Conservation (phyloP, 2,888 invertebrate genomes). For the Sisyra nigra region DNA sequence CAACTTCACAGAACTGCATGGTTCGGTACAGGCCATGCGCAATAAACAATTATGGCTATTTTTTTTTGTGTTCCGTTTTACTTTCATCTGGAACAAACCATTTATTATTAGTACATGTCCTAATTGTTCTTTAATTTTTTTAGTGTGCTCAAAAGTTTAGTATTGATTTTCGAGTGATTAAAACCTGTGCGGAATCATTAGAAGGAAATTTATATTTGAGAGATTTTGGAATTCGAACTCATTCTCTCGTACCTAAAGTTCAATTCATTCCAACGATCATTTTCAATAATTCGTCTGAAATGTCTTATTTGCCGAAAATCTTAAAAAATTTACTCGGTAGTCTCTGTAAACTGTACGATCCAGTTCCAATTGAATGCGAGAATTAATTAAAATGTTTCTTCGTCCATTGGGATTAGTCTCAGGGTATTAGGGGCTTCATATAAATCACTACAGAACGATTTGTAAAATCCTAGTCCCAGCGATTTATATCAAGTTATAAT, state of each 20-base stretch:
- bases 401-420: not conserved
- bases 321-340: slow-evolving; percentile 58
- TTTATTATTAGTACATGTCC: no score
- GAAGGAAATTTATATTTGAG: slow-evolving; percentile 55
- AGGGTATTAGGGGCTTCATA: not conserved
- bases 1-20: no score
- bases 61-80: no score
- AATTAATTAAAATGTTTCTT: not conserved
- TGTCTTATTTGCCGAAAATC: slow-evolving; percentile 46
- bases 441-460: not conserved
- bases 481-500: not conserved
- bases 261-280: slow-evolving; percentile 68
- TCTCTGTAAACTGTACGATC: slow-evolving; percentile 36
- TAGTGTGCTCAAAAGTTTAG: slow-evolving; percentile 50
- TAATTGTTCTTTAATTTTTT: slow-evolving; percentile 16
- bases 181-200: slow-evolving; percentile 42
- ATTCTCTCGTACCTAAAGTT: slow-evolving; percentile 43
- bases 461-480: not conserved
- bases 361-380: slow-evolving; percentile 16
- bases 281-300: slow-evolving; percentile 47
- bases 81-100: no score
- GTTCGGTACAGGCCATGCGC: no score
- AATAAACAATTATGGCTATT: no score
- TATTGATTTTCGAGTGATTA: slow-evolving; percentile 45
- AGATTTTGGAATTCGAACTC: slow-evolving; percentile 56